Evolutionary conservation across 2,113 vertebrate species (phyloP).

Genomic region (Todiramphus chloris): DNA sequence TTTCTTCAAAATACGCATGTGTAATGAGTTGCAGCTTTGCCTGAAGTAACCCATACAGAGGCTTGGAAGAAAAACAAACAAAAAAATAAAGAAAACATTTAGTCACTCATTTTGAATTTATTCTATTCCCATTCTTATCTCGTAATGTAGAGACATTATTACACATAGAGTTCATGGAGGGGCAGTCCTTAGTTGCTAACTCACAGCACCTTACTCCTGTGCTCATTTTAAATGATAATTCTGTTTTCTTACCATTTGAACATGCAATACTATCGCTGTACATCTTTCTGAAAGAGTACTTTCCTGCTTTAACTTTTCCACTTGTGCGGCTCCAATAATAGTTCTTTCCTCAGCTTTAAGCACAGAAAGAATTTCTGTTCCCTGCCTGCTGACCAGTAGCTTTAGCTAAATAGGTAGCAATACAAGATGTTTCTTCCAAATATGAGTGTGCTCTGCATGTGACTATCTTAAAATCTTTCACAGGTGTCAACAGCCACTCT

Average conservation of each 20-base stretch:
- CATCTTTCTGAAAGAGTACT: not conserved
- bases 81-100: not conserved
- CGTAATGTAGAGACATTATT: not conserved
- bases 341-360: not conserved
- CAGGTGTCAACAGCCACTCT: not conserved
- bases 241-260: not conserved
- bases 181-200: not conserved
- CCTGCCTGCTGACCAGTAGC: not conserved
- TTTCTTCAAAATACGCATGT: conserved; percentile 98
- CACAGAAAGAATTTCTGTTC: not conserved
- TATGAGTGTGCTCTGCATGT: not conserved
- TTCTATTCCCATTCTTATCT: not conserved
- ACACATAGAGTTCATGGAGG: not conserved
- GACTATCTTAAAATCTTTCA: not conserved
- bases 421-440: not conserved
- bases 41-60: conserved; percentile 94
- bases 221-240: not conserved
- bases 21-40: conserved; percentile 98
- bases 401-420: not conserved
- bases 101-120: not conserved
- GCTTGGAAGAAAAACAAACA: conserved; percentile 76
- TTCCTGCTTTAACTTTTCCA: not conserved
- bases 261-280: not conserved
- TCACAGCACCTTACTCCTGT: not conserved
- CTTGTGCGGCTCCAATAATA: not conserved